These are phyloP conservation scores for Chrysina gloriosa DNA, from an alignment of 2,888 invertebrate species.

Conservation along the genomic window DNA sequence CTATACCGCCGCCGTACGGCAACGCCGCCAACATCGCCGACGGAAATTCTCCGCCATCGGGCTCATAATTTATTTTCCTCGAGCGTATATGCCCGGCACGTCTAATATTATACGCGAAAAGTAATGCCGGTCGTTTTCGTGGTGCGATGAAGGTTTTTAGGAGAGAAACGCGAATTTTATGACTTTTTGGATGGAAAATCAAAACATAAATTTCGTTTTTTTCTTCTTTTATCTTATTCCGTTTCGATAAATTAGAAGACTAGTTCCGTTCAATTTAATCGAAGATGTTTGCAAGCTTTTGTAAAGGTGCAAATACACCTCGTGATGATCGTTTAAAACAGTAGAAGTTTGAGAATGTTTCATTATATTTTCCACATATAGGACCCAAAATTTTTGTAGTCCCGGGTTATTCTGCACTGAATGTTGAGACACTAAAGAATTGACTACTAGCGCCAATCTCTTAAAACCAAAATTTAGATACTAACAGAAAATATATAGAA, in stretches of 20 bases:
- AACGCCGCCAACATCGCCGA: background rate
- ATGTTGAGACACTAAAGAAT: no score
- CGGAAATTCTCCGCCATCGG: constrained; percentile 11
- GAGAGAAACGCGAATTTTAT: constrained; percentile 8
- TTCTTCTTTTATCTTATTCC: background rate
- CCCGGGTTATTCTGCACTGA: no score
- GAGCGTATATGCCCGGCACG: background rate
- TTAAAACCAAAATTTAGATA: no score
- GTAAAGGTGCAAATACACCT: no score
- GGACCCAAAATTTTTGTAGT: no score
- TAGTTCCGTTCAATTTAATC: no score
- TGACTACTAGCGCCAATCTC: no score
- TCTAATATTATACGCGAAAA: background rate
- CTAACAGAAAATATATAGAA: no score
- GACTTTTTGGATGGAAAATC: constrained; percentile 23
- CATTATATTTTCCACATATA: no score
- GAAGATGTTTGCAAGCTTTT: no score
- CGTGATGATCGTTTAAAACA: no score
- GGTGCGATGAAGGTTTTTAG: background rate
- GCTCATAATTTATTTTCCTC: constrained; percentile 27
- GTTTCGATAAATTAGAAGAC: background rate
- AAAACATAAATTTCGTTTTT: constrained; percentile 9
- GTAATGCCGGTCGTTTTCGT: background rate
- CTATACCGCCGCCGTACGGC: constrained; percentile 13
- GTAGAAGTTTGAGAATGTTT: no score